Conservation (phyloP, 1,140 invertebrate genomes). For the Pararge aegeria region DNA sequence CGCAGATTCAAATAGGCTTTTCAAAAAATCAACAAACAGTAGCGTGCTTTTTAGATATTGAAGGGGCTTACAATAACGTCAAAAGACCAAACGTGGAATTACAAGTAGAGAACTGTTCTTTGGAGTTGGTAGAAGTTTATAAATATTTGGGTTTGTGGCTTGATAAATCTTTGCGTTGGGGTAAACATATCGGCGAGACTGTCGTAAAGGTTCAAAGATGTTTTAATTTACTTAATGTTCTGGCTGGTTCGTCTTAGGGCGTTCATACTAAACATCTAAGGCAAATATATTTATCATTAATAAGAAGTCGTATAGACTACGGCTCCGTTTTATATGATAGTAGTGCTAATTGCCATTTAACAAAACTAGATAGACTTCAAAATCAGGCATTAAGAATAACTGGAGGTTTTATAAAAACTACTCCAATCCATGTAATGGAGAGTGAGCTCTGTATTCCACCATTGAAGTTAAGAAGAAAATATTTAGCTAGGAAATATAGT, state of each 20-base stretch:
- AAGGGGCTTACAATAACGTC: constrained; percentile 40
- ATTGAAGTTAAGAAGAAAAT: constrained; percentile 2
- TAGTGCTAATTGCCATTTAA: constrained; percentile 13
- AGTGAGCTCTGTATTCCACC: constrained; percentile 11
- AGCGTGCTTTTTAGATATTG: constrained; percentile 38
- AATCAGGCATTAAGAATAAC: constrained; percentile 18
- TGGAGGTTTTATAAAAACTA: constrained; percentile 27
- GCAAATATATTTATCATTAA: constrained; percentile 26
- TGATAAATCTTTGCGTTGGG: constrained; percentile 27
- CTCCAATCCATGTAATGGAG: no score
- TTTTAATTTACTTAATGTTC: constrained; percentile 22
- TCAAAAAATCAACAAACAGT: constrained; percentile 31
- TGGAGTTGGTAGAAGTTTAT: neutral
- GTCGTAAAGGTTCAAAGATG: constrained; percentile 8
- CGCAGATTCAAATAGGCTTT: no score
- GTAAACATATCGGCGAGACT: constrained; percentile 30
- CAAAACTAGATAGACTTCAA: constrained; percentile 21
- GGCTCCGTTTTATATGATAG: constrained; percentile 18
- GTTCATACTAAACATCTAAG: constrained; percentile 34
- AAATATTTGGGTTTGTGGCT: constrained; percentile 34
- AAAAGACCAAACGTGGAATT: neutral
- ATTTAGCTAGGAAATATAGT: constrained; percentile 20
- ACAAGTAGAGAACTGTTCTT: neutral
- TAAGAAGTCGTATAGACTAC: constrained; percentile 31
- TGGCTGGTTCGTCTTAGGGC: constrained; percentile 28